Conservation (phyloP, 2,888 invertebrate species). For the Temnothorax unifasciatus region DNA sequence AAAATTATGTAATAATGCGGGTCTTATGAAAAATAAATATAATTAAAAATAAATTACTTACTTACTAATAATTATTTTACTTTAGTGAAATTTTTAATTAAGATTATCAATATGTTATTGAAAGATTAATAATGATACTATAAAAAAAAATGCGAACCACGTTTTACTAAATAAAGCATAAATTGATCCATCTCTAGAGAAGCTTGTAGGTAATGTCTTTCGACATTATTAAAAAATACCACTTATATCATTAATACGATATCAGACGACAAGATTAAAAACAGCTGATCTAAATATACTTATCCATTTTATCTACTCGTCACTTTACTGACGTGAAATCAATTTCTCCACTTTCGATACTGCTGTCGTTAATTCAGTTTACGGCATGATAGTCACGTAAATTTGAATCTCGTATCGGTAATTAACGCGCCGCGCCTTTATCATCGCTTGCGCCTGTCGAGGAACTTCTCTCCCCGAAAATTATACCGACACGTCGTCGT, state of each 20-base stretch:
- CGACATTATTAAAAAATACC: too few species aligned
- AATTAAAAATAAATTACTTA: background rate
- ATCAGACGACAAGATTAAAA: background rate
- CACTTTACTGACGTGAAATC: background rate
- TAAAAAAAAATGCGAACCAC: background rate
- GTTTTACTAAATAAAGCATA: background rate
- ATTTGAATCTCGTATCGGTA: constrained; percentile 44
- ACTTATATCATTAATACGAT: background rate
- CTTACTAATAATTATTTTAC: constrained; percentile 1
- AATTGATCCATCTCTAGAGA: background rate
- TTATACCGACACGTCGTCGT: constrained; percentile 42
- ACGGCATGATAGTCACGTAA: constrained; percentile 54
- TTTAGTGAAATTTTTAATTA: background rate
- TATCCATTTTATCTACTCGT: background rate
- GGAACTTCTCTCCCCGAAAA: constrained; percentile 45
- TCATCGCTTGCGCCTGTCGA: constrained; percentile 30
- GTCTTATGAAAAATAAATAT: background rate
- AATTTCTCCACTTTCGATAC: constrained; percentile 35
- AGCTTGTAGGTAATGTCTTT: too few species aligned
- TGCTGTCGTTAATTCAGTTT: constrained; percentile 29
- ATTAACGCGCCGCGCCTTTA: constrained; percentile 44
- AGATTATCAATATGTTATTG: background rate
- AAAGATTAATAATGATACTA: background rate
- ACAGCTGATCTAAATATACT: background rate
- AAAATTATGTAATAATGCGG: background rate